Conservation (phyloP, 2,888 invertebrate species). For the Tortrix viridana region DNA sequence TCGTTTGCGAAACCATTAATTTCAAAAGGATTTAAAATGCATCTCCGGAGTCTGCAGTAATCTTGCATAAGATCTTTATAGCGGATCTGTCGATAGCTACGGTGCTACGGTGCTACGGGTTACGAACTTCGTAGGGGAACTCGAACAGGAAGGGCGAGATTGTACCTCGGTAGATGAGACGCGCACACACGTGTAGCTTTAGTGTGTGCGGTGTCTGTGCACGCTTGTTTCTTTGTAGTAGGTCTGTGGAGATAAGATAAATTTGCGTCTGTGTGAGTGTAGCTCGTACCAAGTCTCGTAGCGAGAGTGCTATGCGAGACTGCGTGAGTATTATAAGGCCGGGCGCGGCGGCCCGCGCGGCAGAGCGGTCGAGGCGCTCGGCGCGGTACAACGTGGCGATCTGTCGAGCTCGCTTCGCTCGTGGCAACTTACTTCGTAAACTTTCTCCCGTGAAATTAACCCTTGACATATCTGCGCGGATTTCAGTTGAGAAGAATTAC, state of each 20-base stretch:
- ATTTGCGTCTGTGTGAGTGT: too few relatives aligned
- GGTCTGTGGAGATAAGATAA: too few relatives aligned
- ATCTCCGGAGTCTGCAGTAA: slow-evolving; percentile 37
- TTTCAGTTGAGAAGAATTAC: slow-evolving; percentile 31
- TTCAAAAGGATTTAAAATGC: slow-evolving; percentile 35
- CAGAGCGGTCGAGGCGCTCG: slow-evolving; percentile 68
- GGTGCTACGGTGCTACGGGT: slow-evolving; percentile 28
- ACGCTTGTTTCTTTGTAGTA: too few relatives aligned
- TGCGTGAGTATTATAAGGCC: slow-evolving; percentile 63
- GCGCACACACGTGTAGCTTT: not conserved
- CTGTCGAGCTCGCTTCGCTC: slow-evolving; percentile 50
- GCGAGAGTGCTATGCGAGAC: slow-evolving; percentile 39
- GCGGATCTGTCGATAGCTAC: slow-evolving; percentile 42
- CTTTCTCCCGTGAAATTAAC: slow-evolving; percentile 27
- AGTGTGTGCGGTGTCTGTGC: not conserved
- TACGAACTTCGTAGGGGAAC: slow-evolving; percentile 38
- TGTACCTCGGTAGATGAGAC: not conserved
- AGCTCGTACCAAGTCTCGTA: not conserved
- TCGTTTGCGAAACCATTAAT: slow-evolving; percentile 35
- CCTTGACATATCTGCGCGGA: slow-evolving; percentile 27
- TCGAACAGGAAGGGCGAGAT: slow-evolving; percentile 37
- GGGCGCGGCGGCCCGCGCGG: slow-evolving; percentile 53
- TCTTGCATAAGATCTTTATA: slow-evolving; percentile 46
- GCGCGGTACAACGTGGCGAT: slow-evolving; percentile 52
- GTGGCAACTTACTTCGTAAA: slow-evolving; percentile 37